Evolutionary conservation across 2,113 vertebrate genomes (phyloP), one percentile per base, ranked within the genome.

Genomic region (Silurus asotus): DNA sequence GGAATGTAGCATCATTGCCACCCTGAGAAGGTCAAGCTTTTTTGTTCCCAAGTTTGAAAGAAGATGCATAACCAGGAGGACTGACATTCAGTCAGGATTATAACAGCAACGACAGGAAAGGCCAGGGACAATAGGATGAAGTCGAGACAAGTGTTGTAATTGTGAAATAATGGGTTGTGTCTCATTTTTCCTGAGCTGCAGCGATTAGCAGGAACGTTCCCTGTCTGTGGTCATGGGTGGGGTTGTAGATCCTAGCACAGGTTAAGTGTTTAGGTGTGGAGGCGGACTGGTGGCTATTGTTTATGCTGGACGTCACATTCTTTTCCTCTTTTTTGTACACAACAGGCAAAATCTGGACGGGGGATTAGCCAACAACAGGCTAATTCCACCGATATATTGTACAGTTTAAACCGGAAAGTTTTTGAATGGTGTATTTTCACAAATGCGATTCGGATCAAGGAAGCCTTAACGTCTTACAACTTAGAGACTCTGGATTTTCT

Each of bases 211-310:
- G 37, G 53, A 25, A 49, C 19, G 4, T 58, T 61, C 25, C 49
- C 69, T 65, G 17, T 10, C 79, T 76, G 25, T 61, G 23, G 19
- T 53, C 13, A 17, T 14, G 25, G 85, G 80, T 56, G 19, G 13
- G 72, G 25, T 49, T n/a, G 58, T 2, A 15, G 11, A 13, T 62
- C 65, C 77, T 74, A 58, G 20, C 51, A 45, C 28, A 0, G 53
- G 45, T n/a, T 23, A 23, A 51, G 79, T 6, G 74, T 64, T 56
- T 65, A 85, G 84, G 75, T 85, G 78, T 75, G 56, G 59, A 76
- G 6, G 17, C 76, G 37, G 61, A 17, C 17, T 19, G 5, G 20
- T 48, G 28, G 3, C n/a, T 15, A 0, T 48, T 55, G 48, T 83
- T 74, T 64, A 17, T 53, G 61, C 76, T 13, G 8, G 45, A 19